These are phyloP conservation scores for Catonia carolina DNA, from an alignment of 2,888 invertebrate genomes.

Conservation along the genomic window DNA sequence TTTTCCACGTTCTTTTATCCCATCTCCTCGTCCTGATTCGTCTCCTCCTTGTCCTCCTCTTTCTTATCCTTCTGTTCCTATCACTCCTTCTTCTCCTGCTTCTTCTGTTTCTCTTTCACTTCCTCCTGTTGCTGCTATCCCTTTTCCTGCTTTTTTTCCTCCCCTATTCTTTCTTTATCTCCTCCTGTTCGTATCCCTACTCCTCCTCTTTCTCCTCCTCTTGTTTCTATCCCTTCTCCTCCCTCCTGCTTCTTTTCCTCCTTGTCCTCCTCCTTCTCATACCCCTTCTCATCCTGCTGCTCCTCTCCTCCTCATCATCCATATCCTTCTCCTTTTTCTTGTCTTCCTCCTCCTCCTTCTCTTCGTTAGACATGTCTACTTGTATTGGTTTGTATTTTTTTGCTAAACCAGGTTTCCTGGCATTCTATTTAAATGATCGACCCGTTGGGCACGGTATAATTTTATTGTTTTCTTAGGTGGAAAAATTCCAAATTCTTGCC, in stretches of 20 bases:
- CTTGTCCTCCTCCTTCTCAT: background rate
- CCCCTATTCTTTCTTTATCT: constrained; percentile 5
- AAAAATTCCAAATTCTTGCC: too few species aligned
- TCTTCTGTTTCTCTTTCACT: background rate
- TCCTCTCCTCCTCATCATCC: background rate
- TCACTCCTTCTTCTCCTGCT: background rate
- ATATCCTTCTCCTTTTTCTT: background rate
- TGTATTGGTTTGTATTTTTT: too few species aligned
- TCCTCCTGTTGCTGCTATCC: background rate
- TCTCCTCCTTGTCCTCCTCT: background rate
- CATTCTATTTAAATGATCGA: too few species aligned
- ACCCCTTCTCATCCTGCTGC: background rate
- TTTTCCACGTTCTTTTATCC: background rate
- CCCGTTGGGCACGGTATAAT: too few species aligned
- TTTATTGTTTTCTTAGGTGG: too few species aligned
- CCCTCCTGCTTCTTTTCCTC: background rate
- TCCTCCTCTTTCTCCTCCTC: background rate
- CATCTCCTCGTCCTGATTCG: background rate
- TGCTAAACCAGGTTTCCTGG: too few species aligned
- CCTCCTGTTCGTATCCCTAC: background rate
- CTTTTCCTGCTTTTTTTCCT: background rate
- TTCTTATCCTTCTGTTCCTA: background rate
- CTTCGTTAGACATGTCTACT: constrained; percentile 9
- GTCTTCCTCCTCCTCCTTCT: constrained; percentile 10
- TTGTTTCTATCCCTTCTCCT: background rate